A percentile compares a stretch with the other conserved stretches of the same genome.
These are phyloP conservation scores for Drosophila novamexicana DNA, from an alignment of 1,140 invertebrate genomes.

Conservation along the genomic window DNA sequence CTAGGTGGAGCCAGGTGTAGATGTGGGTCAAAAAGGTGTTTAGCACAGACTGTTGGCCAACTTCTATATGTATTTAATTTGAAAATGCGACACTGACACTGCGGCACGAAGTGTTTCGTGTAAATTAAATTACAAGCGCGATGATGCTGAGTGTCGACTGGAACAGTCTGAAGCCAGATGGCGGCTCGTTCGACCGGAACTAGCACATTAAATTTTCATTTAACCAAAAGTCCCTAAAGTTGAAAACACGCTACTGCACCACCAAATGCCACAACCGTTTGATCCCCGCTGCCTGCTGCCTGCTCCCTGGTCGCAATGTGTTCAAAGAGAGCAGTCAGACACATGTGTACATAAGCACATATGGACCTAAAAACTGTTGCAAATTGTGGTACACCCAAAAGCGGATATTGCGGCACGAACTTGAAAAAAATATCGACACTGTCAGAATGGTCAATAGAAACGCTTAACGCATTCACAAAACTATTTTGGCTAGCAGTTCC, in stretches of 20 bases:
- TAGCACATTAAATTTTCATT: conserved; percentile 57
- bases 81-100: conserved; percentile 52
- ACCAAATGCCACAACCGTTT: conserved; percentile 16
- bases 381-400: conserved; percentile 13
- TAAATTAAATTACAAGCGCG: conserved; percentile 56
- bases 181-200: conserved; percentile 24
- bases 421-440: background rate
- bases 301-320: background rate
- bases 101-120: conserved; percentile 38
- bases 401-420: conserved; percentile 1
- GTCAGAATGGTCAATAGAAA: background rate
- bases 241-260: conserved; percentile 31
- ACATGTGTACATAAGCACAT: conserved; percentile 17
- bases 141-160: conserved; percentile 21
- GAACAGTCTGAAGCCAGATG: background rate
- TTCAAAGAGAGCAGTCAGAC: conserved; percentile 30
- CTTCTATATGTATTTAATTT: conserved; percentile 54
- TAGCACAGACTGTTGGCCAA: conserved; percentile 11
- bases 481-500: background rate
- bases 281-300: too few species aligned
- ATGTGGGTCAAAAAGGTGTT: conserved; percentile 39
- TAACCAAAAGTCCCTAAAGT: conserved; percentile 48
- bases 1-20: background rate
- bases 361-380: conserved; percentile 29
- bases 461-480: background rate